phyloP scores from a whole-genome alignment of 2,888 invertebrate genomes.

The Miltochrista miniata region DNA sequence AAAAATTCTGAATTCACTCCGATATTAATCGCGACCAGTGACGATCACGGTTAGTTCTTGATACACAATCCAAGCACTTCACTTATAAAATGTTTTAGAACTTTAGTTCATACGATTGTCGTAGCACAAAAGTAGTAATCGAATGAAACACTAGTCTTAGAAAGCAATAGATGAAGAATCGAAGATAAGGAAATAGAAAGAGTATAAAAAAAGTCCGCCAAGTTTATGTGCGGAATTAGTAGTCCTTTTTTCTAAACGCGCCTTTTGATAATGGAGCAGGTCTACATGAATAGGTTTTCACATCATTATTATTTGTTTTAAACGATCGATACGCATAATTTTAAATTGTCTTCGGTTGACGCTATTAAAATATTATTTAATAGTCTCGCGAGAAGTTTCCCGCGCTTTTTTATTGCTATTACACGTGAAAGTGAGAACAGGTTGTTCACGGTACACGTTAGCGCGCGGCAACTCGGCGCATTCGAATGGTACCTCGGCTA shows the following conservation, averaged over 20 bases:
- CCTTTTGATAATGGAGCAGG: slow-evolving; percentile 22
- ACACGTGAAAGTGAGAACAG: slow-evolving; percentile 67
- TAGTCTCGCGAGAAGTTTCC: slow-evolving; percentile 55
- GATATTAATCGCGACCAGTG: too few relatives aligned
- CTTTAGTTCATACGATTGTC: slow-evolving; percentile 18
- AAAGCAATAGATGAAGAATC: slow-evolving; percentile 37
- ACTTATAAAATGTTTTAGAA: slow-evolving; percentile 32
- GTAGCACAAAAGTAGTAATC: slow-evolving; percentile 19
- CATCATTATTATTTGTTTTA: slow-evolving; percentile 59
- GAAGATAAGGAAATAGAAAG: slow-evolving; percentile 51
- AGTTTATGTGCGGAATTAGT: slow-evolving; percentile 33
- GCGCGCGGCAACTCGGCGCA: slow-evolving; percentile 58
- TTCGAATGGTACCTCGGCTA: slow-evolving; percentile 53
- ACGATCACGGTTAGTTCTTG: slow-evolving; percentile 29
- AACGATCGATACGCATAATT: slow-evolving; percentile 49
- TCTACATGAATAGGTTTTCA: slow-evolving; percentile 52
- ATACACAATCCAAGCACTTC: slow-evolving; percentile 43
- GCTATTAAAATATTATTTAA: slow-evolving; percentile 1
- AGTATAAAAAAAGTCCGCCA: slow-evolving; percentile 39
- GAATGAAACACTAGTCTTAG: slow-evolving; percentile 24
- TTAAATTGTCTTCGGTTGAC: slow-evolving; percentile 39
- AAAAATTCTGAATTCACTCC: slow-evolving; percentile 34
- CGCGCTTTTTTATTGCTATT: slow-evolving; percentile 57
- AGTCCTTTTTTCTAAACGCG: slow-evolving; percentile 29
- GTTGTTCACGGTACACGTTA: slow-evolving; percentile 58